Evolutionary conservation across 2,797 vertebrate genomes (phyloP), one percentile per base, ranked within the genome.

Genomic region (Xyrichtys novacula): DNA sequence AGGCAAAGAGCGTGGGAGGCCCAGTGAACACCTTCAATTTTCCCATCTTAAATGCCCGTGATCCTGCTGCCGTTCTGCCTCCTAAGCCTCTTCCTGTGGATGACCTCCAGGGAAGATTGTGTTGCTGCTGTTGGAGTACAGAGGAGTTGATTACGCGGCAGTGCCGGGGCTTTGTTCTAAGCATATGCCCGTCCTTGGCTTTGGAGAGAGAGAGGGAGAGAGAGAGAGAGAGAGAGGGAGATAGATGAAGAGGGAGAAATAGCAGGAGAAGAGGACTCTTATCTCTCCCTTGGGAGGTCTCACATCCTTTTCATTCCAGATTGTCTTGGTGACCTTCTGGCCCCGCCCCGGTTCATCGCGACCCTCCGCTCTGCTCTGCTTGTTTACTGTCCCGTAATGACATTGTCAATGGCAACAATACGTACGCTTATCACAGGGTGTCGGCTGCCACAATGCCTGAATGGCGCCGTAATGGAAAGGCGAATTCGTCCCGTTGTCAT

Each of bases 331-430:
- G 85, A 89, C 88, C 86, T 83, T 73, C 60, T 69, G 68, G 82
- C 74, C 85, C 46, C 39, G 19, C 40, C 73, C 61, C 48, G 40
- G 71, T 83, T 88, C 83, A 78, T 76, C 76, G 74, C 49, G 50
- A 71, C 78, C 77, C 79, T 58, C 74, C 25, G 39, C 71, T 14
- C 44, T 46, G 63, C 76, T 14, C 29, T 65, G 26, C 85, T 85
- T 91, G 88, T 91, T 93, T 88, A 89, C 90, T 57, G 72, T 89
- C 83, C 81, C 77, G 20, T 89, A 89, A 92, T 88, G 88, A 86
- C 85, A 84, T 88, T 81, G 87, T 89, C 89, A 89, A 38, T 17
- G 74, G 70, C 85, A 80, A 91, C 88, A 90, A 91, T 85, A 74
- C 77, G 40, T n/a, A 32, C 20, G 78, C 86, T 87, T 88, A 89